phyloP scores from a whole-genome alignment of 37 sponge, comb jelly and placozoan species.

The Tethya wilhelma region DNA sequence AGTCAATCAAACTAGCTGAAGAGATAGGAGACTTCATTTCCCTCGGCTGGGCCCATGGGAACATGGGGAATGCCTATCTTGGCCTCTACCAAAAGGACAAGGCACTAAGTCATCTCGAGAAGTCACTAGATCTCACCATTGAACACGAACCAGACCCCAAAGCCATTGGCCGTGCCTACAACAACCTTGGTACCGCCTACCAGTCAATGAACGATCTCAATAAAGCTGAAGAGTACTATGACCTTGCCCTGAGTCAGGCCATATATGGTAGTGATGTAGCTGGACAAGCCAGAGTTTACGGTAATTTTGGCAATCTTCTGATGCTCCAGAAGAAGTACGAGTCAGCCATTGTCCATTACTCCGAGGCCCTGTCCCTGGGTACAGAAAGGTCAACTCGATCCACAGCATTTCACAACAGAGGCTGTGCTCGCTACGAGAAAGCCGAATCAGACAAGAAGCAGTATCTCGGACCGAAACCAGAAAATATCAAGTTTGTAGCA shows the following conservation, averaged over 20 bases:
- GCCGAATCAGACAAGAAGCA: conserved; percentile 31
- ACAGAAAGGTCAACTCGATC: conserved; percentile 42
- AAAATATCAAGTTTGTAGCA: not conserved
- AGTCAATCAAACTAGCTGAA: conserved; percentile 29
- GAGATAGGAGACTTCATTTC: conserved; percentile 51
- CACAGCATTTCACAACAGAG: conserved; percentile 80
- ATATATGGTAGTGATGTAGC: conserved; percentile 65
- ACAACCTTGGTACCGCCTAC: conserved; percentile 75
- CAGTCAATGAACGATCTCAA: conserved; percentile 42
- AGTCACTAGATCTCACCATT: conserved; percentile 44
- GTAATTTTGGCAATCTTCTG: conserved; percentile 75
- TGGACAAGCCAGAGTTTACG: conserved; percentile 70
- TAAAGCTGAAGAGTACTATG: conserved; percentile 71
- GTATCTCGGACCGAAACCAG: not conserved
- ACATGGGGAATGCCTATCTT: conserved; percentile 74
- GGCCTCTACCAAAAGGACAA: conserved; percentile 65
- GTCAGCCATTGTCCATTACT: conserved; percentile 57
- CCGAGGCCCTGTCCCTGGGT: conserved; percentile 61
- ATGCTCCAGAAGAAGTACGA: conserved; percentile 57
- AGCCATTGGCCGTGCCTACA: conserved; percentile 71
- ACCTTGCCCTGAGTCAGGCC: conserved; percentile 66
- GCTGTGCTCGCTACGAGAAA: conserved; percentile 65
- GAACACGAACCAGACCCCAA: conserved; percentile 50
- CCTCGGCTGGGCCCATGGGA: conserved; percentile 75
- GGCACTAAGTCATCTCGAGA: conserved; percentile 47